Evolutionary conservation across 2,888 invertebrate genomes (phyloP), one percentile per base, ranked within the genome.

Genomic region (Elegia similella): DNA sequence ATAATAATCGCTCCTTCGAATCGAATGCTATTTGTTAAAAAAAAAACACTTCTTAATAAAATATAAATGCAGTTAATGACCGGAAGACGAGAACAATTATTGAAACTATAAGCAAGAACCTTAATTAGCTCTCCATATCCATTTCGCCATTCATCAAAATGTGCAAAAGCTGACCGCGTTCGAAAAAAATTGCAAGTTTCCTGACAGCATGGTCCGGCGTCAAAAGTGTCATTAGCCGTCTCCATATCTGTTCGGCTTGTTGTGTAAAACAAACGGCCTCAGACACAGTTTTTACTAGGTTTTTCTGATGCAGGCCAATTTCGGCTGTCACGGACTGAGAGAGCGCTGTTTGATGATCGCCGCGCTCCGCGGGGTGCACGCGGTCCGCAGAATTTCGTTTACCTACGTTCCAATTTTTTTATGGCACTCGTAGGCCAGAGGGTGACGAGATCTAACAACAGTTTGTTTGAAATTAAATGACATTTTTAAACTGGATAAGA

Each of bases 261-360:
- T 85, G 79, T 84, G 81, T 82, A 78, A 88, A 89, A 89, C 86
- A 89, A 86, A 88, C 88, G 81, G 80, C 75, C 75, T 69, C 73
- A 62, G 71, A 74, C 72, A 75, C 73, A 72, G 78, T 82, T 86
- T 84, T 81, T 81, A 75, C 76, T 32, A 48, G 48, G 15, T 32
- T 76, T 81, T 81, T 75, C 76, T 76, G 75, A 80, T 76, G 78
- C 76, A 69, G 79, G 78, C 80, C 80, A 80, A 87, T 89, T 88
- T 89, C 86, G 87, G 88, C 87, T 90, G 90, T 90, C 90, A 88
- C 67, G 75, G 70, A 65, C 70, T 82, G 74, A 85, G 75, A 71
- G 76, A 72, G 70, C 64, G 62, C 52, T 79, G 74, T 86, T 88
- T 88, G 84, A 77, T 68, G 59, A 66, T 67, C 69, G 78, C 89